A percentile compares a stretch with the other conserved stretches of the same genome.
Conservation (phyloP, 2,113 vertebrate genomes). For the Puffinus mauretanicus region DNA sequence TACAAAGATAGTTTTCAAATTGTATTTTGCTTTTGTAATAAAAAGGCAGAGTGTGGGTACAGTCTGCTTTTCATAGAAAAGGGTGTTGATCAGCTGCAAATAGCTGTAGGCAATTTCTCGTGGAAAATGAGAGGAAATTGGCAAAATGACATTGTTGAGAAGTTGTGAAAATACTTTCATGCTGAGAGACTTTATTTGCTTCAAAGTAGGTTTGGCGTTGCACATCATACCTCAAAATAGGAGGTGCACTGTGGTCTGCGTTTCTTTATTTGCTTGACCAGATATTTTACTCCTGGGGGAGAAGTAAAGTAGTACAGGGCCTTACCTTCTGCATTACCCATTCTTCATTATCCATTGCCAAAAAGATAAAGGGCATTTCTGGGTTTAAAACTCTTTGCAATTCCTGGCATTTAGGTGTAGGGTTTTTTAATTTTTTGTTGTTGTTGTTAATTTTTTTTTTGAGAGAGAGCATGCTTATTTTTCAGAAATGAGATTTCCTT, state of each 20-base stretch:
- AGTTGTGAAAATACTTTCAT: background rate
- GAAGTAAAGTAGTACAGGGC: background rate
- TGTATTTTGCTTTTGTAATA: background rate
- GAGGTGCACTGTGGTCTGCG: background rate
- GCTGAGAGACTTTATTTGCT: background rate
- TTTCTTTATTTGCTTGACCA: background rate
- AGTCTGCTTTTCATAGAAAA: background rate
- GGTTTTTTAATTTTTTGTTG: background rate
- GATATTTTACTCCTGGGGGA: background rate
- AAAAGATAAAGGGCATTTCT: background rate
- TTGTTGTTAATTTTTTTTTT: too few species aligned
- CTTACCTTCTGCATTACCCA: background rate
- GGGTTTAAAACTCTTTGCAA: background rate
- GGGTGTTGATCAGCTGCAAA: background rate
- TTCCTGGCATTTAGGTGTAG: background rate
- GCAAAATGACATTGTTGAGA: background rate
- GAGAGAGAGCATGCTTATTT: background rate
- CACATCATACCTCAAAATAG: background rate
- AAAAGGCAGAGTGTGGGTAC: background rate
- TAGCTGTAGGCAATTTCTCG: background rate
- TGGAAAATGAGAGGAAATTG: background rate
- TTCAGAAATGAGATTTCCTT: background rate
- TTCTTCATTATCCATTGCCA: background rate
- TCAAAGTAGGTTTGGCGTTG: background rate
- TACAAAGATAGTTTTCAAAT: background rate